phyloP scores from a whole-genome alignment of 2,888 invertebrate species.

The Orthosia gracilis region DNA sequence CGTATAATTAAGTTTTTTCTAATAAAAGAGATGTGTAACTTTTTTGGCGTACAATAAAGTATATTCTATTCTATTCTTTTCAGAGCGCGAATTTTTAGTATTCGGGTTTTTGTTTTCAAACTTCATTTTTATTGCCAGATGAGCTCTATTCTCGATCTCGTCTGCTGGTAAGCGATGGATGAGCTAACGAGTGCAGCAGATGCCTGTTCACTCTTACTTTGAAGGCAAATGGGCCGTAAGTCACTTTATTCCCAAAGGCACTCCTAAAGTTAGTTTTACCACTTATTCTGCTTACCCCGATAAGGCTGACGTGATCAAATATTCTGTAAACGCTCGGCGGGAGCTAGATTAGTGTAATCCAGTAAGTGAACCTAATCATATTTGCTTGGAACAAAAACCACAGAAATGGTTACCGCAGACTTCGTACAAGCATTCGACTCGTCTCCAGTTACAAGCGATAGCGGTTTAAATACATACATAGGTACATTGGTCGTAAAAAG shows the following conservation, averaged over 20 bases:
- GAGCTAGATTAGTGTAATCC: slow-evolving; percentile 63
- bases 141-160: too few relatives aligned
- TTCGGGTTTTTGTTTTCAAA: too few relatives aligned
- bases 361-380: slow-evolving; percentile 66
- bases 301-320: slow-evolving; percentile 52
- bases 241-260: slow-evolving; percentile 14
- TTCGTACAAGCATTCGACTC: slow-evolving; percentile 40
- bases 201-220: too few relatives aligned
- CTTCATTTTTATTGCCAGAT: too few relatives aligned
- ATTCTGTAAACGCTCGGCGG: slow-evolving; percentile 48
- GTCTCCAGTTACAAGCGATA: slow-evolving; percentile 21
- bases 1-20: too few relatives aligned
- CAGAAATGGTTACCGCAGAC: slow-evolving; percentile 60
- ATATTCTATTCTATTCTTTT: too few relatives aligned
- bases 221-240: too few relatives aligned
- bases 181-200: too few relatives aligned
- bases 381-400: slow-evolving; percentile 67
- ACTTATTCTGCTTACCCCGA: slow-evolving; percentile 31
- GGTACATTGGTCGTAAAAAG: neutral
- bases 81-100: too few relatives aligned
- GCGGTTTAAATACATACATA: slow-evolving; percentile 10
- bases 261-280: slow-evolving; percentile 13
- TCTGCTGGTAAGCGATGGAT: too few relatives aligned
- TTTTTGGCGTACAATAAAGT: too few relatives aligned
- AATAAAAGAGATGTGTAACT: too few relatives aligned